These are phyloP conservation scores for Brachypteracias leptosomus DNA, from an alignment of 2,113 vertebrate species.

Conservation along the genomic window DNA sequence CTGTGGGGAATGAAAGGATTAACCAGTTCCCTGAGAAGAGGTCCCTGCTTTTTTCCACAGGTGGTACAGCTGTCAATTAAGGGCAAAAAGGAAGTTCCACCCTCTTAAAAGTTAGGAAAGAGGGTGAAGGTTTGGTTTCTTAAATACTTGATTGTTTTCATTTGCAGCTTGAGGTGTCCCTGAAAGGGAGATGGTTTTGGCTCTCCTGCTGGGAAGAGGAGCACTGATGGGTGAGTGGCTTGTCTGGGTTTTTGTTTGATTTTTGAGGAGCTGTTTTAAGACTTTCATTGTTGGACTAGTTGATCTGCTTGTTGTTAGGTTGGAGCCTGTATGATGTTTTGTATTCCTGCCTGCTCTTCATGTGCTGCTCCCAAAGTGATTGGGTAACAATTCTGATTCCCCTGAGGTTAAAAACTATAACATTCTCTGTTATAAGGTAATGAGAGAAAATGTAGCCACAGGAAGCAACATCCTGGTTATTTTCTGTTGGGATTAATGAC, in stretches of 20 bases:
- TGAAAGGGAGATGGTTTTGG: not conserved
- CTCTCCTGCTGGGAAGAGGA: fast-evolving
- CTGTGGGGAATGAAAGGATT: not conserved
- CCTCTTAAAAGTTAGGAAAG: not conserved
- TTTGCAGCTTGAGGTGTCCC: not conserved
- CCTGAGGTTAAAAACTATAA: not conserved
- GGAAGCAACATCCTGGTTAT: not conserved
- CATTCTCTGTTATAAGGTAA: not conserved
- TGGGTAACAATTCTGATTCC: not conserved
- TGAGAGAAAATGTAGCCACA: not conserved
- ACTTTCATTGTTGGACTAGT: not conserved
- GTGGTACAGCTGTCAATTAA: not conserved
- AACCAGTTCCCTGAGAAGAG: not conserved
- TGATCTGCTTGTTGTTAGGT: not conserved
- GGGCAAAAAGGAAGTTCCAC: not conserved
- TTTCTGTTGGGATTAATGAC: not conserved
- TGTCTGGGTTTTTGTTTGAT: not conserved
- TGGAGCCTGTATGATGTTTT: not conserved
- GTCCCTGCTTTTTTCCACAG: not conserved
- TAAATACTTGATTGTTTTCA: not conserved
- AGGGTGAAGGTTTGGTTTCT: fast-evolving
- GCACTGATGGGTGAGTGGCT: not conserved
- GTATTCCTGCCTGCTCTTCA: not conserved
- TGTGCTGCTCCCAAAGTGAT: not conserved
- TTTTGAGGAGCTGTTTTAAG: not conserved